phyloP scores from a whole-genome alignment of 1,140 invertebrate genomes.

The Drosophila pseudoobscura region DNA sequence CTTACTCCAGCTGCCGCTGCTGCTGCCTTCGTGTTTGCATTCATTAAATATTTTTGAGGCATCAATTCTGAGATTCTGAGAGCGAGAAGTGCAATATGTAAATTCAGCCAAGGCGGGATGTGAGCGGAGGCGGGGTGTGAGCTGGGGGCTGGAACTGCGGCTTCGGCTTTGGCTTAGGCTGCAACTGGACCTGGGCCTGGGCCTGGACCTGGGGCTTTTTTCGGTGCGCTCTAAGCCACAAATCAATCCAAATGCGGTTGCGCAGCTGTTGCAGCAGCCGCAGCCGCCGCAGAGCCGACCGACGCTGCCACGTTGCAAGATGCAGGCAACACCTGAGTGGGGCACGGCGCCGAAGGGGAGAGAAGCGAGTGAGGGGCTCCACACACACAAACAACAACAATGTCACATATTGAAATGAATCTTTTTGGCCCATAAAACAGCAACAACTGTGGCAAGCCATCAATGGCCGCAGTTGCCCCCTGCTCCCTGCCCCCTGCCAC shows the following conservation, averaged over 20 bases:
- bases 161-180: not conserved
- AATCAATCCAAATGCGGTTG: conserved; percentile 83
- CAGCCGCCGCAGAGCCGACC: conserved; percentile 11
- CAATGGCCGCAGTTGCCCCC: no score
- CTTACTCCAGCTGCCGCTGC: conserved; percentile 3
- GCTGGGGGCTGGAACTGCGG: conserved; percentile 16
- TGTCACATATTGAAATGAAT: conserved; percentile 78
- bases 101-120: conserved; percentile 8
- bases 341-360: not conserved
- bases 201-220: conserved; percentile 3
- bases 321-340: conserved; percentile 27
- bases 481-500: no score
- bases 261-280: conserved; percentile 66
- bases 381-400: conserved; percentile 31
- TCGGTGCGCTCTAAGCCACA: conserved; percentile 60
- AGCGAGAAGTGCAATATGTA: conserved; percentile 43
- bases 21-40: conserved; percentile 46
- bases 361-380: not conserved
- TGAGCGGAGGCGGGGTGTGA: conserved; percentile 11
- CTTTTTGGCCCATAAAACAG: conserved; percentile 79
- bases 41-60: conserved; percentile 45
- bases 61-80: conserved; percentile 18
- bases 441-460: conserved; percentile 55
- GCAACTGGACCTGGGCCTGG: no score
- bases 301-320: conserved; percentile 29